Evolutionary conservation across 2,113 vertebrate genomes (phyloP).

Genomic region (Semicossyphus pulcher): DNA sequence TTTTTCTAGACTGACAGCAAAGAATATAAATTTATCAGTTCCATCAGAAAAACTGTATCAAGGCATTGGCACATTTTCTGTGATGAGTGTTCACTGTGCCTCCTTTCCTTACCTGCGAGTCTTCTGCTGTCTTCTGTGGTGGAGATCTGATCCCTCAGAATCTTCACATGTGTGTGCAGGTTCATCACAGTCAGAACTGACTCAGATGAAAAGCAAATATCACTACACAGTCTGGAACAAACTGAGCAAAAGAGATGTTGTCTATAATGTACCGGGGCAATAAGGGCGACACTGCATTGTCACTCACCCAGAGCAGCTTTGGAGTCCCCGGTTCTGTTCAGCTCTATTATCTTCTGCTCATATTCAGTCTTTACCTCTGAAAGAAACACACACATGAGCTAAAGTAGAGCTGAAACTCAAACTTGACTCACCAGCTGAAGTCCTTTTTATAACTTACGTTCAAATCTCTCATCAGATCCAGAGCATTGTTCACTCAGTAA

Average conservation of each 20-base stretch:
- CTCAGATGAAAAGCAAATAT: background rate
- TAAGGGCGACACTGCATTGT: too few relatives aligned
- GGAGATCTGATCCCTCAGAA: slow-evolving; percentile 22
- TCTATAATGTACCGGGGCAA: too few relatives aligned
- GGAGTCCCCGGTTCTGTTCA: slow-evolving; percentile 9
- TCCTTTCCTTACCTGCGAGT: slow-evolving; percentile 37
- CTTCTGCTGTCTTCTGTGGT: background rate
- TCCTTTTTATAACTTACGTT: slow-evolving; percentile 31
- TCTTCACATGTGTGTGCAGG: slow-evolving; percentile 33
- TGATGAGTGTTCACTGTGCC: too few relatives aligned
- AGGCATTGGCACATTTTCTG: too few relatives aligned
- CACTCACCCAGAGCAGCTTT: slow-evolving; percentile 44
- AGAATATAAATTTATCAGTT: too few relatives aligned
- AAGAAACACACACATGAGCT: background rate
- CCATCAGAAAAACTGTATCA: too few relatives aligned
- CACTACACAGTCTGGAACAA: background rate
- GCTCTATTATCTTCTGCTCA: slow-evolving; percentile 27
- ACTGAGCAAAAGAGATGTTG: too few relatives aligned
- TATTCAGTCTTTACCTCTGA: slow-evolving; percentile 37
- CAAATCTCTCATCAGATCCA: background rate
- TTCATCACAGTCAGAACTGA: slow-evolving; percentile 50
- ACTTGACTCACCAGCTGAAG: background rate
- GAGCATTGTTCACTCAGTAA: background rate
- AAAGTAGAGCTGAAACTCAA: background rate
- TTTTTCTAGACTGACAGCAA: too few relatives aligned